Base-by-base conservation (phyloP, 2,888 invertebrate species). In the Stegophylla sp. region DNA sequence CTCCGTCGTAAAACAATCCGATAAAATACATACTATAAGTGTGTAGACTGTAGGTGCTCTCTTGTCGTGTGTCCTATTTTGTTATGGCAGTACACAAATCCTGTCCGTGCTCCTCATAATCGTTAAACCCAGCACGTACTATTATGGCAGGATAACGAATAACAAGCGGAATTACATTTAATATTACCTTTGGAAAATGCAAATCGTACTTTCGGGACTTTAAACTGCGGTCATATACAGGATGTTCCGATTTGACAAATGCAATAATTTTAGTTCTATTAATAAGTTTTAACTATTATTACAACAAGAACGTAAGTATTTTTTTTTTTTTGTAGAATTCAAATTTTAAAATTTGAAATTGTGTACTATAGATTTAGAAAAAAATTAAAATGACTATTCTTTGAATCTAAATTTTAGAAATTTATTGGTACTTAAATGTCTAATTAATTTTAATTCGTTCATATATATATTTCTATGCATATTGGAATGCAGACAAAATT, bases 191-290 rank as follows among this genome's bases (percentile, higher is more conserved):
- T 69, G 48, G 53, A 56, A 77, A 67, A 77, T 69, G 59, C 59
- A 69, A 77, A 77, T 69, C 67, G 67, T 69, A 77, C 77, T 56
- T 69, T 77, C 48, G 77, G 59, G 77, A 77, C 59, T 59, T n/a
- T 23, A 48, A 56, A 72, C 43, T 43, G 56, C 34, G 10, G 45
- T 12, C n/a, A 10, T 15, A n/a, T 15, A 41, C 41, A 23, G 5
- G 17, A 51, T 7, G n/a, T 17, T n/a, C 4, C 51, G 48, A 9
- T 17, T 3, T 3, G 48, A 15, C n/a, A 34, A 34, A n/a, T 51
- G n/a, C 51, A n/a, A 51, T 20, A 51, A n/a, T 51, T 51, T n/a
- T n/a, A n/a, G n/a, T n/a, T n/a, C n/a, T n/a, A n/a, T n/a, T n/a
- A n/a, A n/a, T n/a, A n/a, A n/a, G n/a, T n/a, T n/a, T n/a, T n/a